Conservation (phyloP, 2,113 vertebrate species). For the Scytalopus superciliaris region DNA sequence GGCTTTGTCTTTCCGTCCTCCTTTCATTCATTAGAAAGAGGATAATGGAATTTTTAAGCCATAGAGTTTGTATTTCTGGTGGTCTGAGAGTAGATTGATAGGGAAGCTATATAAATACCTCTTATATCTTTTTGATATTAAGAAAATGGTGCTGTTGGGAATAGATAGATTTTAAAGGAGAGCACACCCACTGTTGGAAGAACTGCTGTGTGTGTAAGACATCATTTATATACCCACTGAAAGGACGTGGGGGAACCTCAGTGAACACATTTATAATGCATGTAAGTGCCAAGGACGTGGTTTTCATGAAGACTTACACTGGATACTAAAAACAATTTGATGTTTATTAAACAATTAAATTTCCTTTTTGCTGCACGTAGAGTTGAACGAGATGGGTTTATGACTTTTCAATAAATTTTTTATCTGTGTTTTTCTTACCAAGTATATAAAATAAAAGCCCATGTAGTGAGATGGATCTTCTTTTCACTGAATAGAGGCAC, state of each 20-base stretch:
- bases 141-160: conserved; percentile 50
- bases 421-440: background rate
- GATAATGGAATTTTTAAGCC: conserved; percentile 64
- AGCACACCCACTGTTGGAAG: background rate
- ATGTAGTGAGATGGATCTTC: background rate
- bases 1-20: conserved; percentile 37
- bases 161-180: conserved; percentile 39
- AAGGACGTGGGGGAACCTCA: background rate
- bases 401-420: conserved; percentile 25
- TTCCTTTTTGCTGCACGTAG: background rate
- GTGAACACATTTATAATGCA: background rate
- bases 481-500: background rate
- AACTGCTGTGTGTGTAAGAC: background rate
- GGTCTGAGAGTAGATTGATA: conserved; percentile 56
- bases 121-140: conserved; percentile 49
- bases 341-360: conserved; percentile 57
- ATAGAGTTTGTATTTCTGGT: conserved; percentile 52
- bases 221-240: background rate
- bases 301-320: conserved; percentile 24
- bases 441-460: conserved; percentile 21
- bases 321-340: conserved; percentile 6
- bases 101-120: conserved; percentile 57
- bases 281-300: background rate
- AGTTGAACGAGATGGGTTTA: conserved; percentile 13
- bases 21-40: conserved; percentile 54